A percentile compares a stretch with the other conserved stretches of the same genome.
These are phyloP conservation scores for Macquaria australasica DNA, from an alignment of 2,113 vertebrate species.

Conservation along the genomic window DNA sequence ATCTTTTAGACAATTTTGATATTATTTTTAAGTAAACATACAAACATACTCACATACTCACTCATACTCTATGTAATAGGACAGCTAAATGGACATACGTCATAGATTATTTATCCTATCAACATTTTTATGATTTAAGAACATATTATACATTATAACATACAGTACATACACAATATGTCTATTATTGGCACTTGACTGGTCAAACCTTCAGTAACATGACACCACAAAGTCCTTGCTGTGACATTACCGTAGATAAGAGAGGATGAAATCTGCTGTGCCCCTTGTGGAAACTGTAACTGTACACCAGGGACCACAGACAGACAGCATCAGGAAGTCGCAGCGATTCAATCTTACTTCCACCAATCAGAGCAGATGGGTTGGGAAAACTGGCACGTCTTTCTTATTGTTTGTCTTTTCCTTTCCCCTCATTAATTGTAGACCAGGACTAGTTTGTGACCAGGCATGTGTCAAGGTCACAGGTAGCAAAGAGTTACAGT, in stretches of 20 bases:
- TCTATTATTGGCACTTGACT: constrained; percentile 14
- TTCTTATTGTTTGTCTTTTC: background rate
- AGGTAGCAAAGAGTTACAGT: constrained; percentile 1
- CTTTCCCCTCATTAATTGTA: background rate
- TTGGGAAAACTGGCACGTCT: background rate
- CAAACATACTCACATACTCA: no score
- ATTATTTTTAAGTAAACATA: background rate
- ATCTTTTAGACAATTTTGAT: background rate
- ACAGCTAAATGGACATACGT: background rate
- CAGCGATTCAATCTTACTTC: background rate
- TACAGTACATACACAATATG: background rate
- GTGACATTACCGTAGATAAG: constrained; percentile 56
- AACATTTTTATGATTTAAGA: background rate
- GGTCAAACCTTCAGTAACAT: constrained; percentile 18
- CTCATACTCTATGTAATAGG: background rate
- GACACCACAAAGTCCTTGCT: constrained; percentile 50
- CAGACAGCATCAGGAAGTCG: constrained; percentile 14
- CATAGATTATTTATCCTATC: background rate
- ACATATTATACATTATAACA: background rate
- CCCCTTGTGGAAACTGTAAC: constrained; percentile 46
- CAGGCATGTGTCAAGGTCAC: constrained; percentile 20
- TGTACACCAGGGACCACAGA: constrained; percentile 28
- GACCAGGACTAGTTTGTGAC: background rate
- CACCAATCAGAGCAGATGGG: background rate
- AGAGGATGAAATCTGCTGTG: constrained; percentile 33